Evolutionary conservation across 2,888 invertebrate species (phyloP).

Genomic region (Punctoribates punctum): DNA sequence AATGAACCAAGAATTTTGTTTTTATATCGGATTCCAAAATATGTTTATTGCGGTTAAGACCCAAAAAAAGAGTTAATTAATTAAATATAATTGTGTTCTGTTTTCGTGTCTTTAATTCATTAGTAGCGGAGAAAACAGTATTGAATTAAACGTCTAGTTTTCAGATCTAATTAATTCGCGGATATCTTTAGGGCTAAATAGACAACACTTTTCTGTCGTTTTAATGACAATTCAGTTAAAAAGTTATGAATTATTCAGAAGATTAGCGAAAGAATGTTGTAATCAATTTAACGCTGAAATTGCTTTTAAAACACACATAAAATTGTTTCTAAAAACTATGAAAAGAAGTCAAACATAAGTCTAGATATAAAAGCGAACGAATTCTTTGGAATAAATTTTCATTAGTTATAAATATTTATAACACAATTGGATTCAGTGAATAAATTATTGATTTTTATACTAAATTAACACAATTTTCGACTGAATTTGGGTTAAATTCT

Average conservation of each 20-base stretch:
- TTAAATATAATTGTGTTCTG: not conserved
- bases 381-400: too few species aligned
- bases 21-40: not conserved
- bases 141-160: not conserved
- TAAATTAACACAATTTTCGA: too few species aligned
- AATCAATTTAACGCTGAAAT: slow-evolving; percentile 20
- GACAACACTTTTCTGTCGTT: slow-evolving; percentile 7
- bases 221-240: slow-evolving; percentile 16
- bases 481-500: too few species aligned
- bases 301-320: not conserved
- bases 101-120: not conserved
- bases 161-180: not conserved
- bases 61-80: not conserved
- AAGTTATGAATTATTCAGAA: slow-evolving; percentile 30
- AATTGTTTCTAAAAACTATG: too few species aligned
- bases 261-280: slow-evolving; percentile 6
- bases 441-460: too few species aligned
- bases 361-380: too few species aligned
- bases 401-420: too few species aligned
- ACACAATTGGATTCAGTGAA: too few species aligned
- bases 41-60: not conserved
- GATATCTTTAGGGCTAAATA: not conserved
- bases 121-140: not conserved
- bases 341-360: too few species aligned
- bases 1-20: too few species aligned